Conservation (phyloP, 23 tunicate species). For the Ciona savignyi region DNA sequence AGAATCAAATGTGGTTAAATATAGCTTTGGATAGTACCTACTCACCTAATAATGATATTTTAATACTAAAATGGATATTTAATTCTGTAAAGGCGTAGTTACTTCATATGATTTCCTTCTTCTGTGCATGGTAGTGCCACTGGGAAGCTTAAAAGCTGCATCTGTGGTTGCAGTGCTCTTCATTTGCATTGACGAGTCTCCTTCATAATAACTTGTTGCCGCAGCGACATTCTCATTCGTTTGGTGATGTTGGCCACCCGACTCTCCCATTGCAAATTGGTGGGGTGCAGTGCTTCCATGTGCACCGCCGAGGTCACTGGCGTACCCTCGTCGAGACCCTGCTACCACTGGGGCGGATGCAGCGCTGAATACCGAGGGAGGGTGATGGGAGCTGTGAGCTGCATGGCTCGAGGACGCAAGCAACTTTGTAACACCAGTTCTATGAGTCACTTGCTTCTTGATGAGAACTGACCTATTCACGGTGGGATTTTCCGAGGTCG, state of each 20-base stretch:
- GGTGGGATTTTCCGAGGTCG: neutral
- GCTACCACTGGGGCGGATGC: neutral
- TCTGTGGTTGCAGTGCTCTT: neutral
- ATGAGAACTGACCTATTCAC: constrained; percentile 1
- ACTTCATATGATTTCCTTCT: neutral
- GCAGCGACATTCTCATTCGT: neutral
- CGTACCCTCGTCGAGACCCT: neutral
- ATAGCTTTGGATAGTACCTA: no score
- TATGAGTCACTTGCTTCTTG: neutral
- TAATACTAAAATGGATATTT: no score
- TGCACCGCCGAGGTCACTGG: neutral
- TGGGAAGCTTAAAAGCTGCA: neutral
- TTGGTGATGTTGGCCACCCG: neutral
- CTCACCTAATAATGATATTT: no score
- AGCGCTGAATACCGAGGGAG: neutral
- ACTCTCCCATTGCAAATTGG: neutral
- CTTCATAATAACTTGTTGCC: neutral
- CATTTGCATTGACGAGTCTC: neutral
- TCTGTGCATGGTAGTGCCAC: neutral
- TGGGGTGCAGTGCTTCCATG: neutral
- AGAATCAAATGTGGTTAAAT: no score
- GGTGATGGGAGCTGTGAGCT: neutral
- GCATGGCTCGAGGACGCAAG: neutral
- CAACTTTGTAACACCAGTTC: neutral
- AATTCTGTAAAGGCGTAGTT: no score